Evolutionary conservation across 92 coral and sea anemone species (phyloP), one percentile per base, ranked within the genome.

Genomic region (Montipora capitata): DNA sequence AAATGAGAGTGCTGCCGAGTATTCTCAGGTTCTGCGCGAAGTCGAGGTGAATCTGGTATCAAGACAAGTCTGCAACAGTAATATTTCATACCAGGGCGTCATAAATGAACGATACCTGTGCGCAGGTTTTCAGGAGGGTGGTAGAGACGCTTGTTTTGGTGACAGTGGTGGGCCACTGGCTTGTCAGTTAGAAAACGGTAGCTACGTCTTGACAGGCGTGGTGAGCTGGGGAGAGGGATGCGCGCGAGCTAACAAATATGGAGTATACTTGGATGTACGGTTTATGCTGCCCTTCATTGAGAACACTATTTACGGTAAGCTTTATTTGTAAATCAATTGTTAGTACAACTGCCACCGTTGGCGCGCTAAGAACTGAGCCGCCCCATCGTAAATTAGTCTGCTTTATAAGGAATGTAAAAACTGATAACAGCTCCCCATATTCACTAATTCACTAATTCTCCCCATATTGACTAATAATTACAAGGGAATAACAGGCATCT

Each of bases 211-310:
- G 77, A 88, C 91, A 10, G 99, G 99, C 61, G 89, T 97, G 74
- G 97, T 97, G 18, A 95, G 97, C 70, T 95, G 99, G 98, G 99
- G 98, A 45, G 45, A 81, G 5, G 99, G 98, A 1, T 97, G 99
- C 85, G 99, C 98, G 7, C 81, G 92, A 79, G 95, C 98, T 1
- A 57, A 95, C 75, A 94, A 95, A 69, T 95, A 95, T 87, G 99
- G 99, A n/a, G 99, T 95, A 54, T 97, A 97, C 68, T 84, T 96
- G 51, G 95, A 97, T 74, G 99, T 97, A 20, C 88, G 91, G 27
- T 86, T 81, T 66, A 77, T 93, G 80, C 43, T 97, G 68, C 96
- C 98, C 1, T 97, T 97, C 76, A 88, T 97, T 57, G 91, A 97
- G 59, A 89, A 84, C 54, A 89, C 94, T 5, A 16, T 92, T 7